Percentiles rank a stretch among this genome's conserved stretches.
Evolutionary conservation across 2,113 vertebrate genomes (phyloP).

Genomic region (Platysteira castanea): DNA sequence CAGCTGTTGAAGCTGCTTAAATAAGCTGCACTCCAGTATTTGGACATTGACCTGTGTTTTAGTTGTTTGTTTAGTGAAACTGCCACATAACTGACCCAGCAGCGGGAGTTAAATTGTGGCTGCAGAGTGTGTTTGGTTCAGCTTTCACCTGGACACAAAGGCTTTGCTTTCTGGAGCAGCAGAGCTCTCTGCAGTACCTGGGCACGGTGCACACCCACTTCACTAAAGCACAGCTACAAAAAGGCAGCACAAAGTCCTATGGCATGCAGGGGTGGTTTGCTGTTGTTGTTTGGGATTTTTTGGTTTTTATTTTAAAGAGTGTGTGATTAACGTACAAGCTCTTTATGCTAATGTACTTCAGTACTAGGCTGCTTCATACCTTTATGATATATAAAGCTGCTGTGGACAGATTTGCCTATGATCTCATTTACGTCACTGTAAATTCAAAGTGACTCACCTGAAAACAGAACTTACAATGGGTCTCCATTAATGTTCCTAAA

Average conservation of each 20-base stretch:
- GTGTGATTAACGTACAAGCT: not conserved
- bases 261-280: not conserved
- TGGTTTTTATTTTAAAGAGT: not conserved
- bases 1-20: not conserved
- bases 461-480: not conserved
- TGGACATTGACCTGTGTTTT: constrained; percentile 56
- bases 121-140: not conserved
- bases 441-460: not conserved
- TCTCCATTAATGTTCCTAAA: not conserved
- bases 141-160: constrained; percentile 21
- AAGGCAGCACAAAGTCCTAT: not conserved
- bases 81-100: not conserved
- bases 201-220: not conserved
- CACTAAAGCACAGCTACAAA: not conserved
- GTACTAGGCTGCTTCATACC: not conserved
- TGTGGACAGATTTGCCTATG: not conserved
- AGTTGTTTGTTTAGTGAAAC: constrained; percentile 57
- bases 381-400: not conserved
- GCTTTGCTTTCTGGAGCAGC: not conserved
- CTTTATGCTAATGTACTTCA: not conserved
- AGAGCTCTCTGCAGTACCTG: not conserved
- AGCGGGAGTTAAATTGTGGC: not conserved
- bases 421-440: not conserved
- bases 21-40: not conserved
- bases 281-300: not conserved